Percentiles rank a stretch among this genome's conserved stretches.
These are phyloP conservation scores for Athalia circularis DNA, from an alignment of 2,888 invertebrate species.

Conservation along the genomic window DNA sequence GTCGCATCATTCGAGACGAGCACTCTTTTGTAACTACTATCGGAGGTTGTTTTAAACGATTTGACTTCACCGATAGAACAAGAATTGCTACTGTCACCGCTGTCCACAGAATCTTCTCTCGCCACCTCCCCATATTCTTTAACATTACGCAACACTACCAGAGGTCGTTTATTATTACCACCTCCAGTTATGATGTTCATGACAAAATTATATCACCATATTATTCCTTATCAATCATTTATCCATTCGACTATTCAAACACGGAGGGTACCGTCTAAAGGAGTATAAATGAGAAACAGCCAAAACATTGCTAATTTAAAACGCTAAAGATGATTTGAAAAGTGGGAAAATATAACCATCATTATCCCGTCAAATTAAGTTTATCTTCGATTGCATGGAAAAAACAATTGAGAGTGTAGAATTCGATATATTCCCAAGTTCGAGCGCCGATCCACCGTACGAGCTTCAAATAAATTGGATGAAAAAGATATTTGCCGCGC, in stretches of 20 bases:
- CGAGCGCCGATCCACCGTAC: no score
- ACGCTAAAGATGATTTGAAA: no score
- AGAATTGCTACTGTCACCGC: slow-evolving; percentile 25
- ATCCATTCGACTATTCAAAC: background rate
- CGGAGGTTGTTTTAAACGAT: slow-evolving; percentile 19
- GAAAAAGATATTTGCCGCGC: no score
- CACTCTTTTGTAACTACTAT: slow-evolving; percentile 26
- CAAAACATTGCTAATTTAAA: no score
- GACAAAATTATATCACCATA: slow-evolving; percentile 52
- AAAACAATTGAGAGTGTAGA: background rate
- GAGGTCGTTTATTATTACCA: slow-evolving; percentile 52
- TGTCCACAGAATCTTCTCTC: slow-evolving; percentile 34
- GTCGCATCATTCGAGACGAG: slow-evolving; percentile 32
- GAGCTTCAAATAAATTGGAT: no score
- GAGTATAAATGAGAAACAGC: background rate
- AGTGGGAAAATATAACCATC: slow-evolving; percentile 5
- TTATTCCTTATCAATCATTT: background rate
- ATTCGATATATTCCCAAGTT: no score
- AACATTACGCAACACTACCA: slow-evolving; percentile 51
- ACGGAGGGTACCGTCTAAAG: background rate
- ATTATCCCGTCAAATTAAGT: background rate
- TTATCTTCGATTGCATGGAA: background rate
- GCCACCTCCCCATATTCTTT: slow-evolving; percentile 42
- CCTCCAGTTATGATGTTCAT: slow-evolving; percentile 59
- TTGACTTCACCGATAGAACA: slow-evolving; percentile 12